Conservation (phyloP, 2,888 invertebrate genomes). For the Eretmocerus hayati region DNA sequence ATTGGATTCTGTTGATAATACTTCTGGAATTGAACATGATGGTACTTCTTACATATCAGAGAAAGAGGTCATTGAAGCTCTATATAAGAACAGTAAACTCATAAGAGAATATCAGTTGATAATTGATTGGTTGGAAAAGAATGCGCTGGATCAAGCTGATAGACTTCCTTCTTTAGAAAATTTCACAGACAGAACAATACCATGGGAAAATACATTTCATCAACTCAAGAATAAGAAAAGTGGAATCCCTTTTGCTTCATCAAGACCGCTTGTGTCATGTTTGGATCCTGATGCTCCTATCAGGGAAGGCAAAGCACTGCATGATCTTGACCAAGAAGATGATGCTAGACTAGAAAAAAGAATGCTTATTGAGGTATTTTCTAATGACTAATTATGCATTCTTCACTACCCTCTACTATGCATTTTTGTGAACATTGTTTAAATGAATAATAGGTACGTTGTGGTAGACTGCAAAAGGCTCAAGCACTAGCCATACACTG, state of each 20-base stretch:
- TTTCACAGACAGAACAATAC: slow-evolving; percentile 74
- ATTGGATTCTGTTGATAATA: slow-evolving; percentile 46
- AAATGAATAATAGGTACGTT: slow-evolving; percentile 60
- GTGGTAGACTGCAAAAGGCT: slow-evolving; percentile 80
- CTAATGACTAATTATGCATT: background rate
- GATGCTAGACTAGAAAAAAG: slow-evolving; percentile 49
- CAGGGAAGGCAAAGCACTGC: slow-evolving; percentile 69
- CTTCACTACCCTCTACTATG: background rate
- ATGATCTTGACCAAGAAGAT: slow-evolving; percentile 83
- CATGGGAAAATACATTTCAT: slow-evolving; percentile 89
- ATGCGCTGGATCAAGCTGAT: slow-evolving; percentile 56
- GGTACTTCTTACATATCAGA: slow-evolving; percentile 49
- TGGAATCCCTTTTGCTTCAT: slow-evolving; percentile 55
- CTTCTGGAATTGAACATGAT: slow-evolving; percentile 29
- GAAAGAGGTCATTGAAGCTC: slow-evolving; percentile 52
- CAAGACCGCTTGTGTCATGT: slow-evolving; percentile 56
- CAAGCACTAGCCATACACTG: slow-evolving; percentile 75
- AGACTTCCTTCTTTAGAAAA: slow-evolving; percentile 54
- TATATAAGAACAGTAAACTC: slow-evolving; percentile 54
- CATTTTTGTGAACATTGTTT: background rate
- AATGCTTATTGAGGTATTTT: slow-evolving; percentile 42
- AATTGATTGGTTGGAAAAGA: slow-evolving; percentile 88
- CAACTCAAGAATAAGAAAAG: slow-evolving; percentile 54
- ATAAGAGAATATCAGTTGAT: slow-evolving; percentile 71
- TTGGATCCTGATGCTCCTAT: slow-evolving; percentile 88